These are phyloP conservation scores for Eclectus roratus DNA, from an alignment of 2,113 vertebrate genomes.

Conservation along the genomic window DNA sequence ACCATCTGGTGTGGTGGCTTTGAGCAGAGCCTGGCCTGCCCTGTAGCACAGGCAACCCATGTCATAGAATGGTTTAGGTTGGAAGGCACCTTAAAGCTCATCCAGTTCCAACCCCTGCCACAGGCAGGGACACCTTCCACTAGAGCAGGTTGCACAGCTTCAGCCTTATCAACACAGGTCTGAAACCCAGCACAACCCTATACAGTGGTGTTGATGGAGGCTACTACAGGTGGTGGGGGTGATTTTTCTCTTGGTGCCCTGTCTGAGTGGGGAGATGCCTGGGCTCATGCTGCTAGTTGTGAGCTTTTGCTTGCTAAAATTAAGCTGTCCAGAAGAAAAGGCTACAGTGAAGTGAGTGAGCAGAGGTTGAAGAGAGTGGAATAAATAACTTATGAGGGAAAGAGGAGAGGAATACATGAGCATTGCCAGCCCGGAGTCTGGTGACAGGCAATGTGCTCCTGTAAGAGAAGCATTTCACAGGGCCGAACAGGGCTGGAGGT, in stretches of 20 bases:
- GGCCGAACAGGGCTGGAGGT: background rate
- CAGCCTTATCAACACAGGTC: background rate
- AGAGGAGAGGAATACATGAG: background rate
- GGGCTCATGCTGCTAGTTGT: background rate
- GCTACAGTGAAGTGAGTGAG: background rate
- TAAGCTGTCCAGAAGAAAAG: background rate
- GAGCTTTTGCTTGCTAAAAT: background rate
- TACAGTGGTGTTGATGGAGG: background rate
- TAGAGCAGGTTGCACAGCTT: background rate
- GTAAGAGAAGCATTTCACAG: background rate
- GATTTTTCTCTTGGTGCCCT: background rate
- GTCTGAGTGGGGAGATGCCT: background rate
- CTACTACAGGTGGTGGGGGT: background rate
- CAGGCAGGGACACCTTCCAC: background rate
- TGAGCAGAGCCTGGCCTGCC: background rate
- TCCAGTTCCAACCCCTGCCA: background rate
- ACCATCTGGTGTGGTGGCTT: background rate
- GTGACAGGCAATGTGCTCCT: background rate
- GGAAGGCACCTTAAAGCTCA: background rate
- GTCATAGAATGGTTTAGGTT: background rate
- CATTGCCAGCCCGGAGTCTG: background rate
- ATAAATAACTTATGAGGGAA: background rate
- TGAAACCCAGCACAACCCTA: background rate
- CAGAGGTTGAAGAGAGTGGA: background rate
- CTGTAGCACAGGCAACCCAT: background rate